Evolutionary conservation across 2,113 vertebrate genomes (phyloP).

Genomic region (Ptychochromis oligacanthus): DNA sequence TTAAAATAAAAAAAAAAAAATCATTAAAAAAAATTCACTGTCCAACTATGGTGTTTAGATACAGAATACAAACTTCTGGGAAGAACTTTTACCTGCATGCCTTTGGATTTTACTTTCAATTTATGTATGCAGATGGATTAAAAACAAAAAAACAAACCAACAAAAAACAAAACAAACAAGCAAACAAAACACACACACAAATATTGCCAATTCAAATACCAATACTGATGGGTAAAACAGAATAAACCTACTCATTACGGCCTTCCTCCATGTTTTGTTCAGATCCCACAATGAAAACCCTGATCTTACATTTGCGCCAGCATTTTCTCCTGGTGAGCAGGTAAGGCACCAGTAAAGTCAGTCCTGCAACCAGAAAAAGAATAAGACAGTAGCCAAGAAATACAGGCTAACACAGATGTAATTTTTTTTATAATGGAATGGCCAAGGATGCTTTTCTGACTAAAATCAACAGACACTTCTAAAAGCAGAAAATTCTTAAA

Average conservation of each 20-base stretch:
- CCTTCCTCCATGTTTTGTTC: constrained; percentile 75
- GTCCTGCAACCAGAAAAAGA: constrained; percentile 73
- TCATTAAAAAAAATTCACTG: too few species aligned
- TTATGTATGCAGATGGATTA: neutral
- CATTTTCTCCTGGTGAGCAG: constrained; percentile 77
- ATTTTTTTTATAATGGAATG: neutral
- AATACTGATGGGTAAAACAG: neutral
- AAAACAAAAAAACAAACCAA: too few species aligned
- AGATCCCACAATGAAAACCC: constrained; percentile 79
- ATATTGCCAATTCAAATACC: neutral
- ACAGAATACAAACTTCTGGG: neutral
- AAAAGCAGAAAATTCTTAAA: too few species aligned
- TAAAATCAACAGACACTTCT: neutral
- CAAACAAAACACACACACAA: too few species aligned
- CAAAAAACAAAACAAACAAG: too few species aligned
- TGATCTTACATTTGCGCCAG: constrained; percentile 75
- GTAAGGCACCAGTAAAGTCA: constrained; percentile 84
- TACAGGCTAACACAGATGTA: fast-evolving
- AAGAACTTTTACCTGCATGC: neutral
- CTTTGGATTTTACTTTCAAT: neutral
- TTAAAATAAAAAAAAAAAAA: too few species aligned
- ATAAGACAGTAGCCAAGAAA: fast-evolving
- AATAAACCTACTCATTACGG: constrained; percentile 72
- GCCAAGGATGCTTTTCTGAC: neutral
- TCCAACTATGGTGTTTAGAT: too few species aligned